Evolutionary conservation across 2,797 vertebrate genomes (phyloP).

Genomic region (Pempheris klunzingeri): DNA sequence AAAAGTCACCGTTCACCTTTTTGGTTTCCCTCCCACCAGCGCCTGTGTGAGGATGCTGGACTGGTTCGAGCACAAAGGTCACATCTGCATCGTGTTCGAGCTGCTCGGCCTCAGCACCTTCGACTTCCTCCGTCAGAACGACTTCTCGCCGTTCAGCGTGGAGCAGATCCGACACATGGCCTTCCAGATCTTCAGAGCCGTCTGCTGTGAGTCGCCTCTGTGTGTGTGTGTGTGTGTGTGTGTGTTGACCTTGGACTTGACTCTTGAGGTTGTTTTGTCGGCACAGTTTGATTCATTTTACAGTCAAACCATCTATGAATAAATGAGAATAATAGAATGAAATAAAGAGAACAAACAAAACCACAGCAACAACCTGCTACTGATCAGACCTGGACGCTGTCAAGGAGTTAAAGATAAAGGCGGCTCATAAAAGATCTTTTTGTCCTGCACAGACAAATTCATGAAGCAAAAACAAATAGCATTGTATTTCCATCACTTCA

Average conservation of each 20-base stretch:
- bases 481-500: background rate
- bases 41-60: constrained; percentile 95
- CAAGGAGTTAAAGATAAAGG: no score
- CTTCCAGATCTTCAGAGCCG: constrained; percentile 93
- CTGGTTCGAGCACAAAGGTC: constrained; percentile 94
- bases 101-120: constrained; percentile 94
- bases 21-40: constrained; percentile 78
- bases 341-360: no score
- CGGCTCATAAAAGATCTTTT: no score
- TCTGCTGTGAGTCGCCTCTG: constrained; percentile 90
- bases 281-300: no score
- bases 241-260: constrained; percentile 10
- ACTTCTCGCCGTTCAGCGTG: constrained; percentile 92
- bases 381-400: no score
- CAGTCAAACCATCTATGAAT: no score
- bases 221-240: constrained; percentile 8
- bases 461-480: background rate
- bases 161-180: constrained; percentile 94
- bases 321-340: no score
- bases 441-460: no score
- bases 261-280: no score
- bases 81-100: constrained; percentile 95
- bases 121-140: constrained; percentile 92
- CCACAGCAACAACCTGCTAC: no score
- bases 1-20: no score